Conservation (phyloP, 2,113 vertebrate genomes). For the Myotis lucifugus region DNA sequence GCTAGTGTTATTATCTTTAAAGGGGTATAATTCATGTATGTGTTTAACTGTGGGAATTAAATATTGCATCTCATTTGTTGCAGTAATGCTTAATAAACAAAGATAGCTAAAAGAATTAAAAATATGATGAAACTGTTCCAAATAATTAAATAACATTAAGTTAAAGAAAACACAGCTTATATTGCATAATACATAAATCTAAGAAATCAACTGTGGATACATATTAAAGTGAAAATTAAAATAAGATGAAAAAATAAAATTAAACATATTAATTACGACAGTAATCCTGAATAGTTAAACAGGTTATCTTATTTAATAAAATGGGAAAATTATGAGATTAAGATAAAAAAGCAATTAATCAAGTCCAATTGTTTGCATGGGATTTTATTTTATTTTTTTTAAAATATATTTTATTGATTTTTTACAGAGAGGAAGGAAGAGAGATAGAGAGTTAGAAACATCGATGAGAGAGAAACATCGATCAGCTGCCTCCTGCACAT, state of each 20-base stretch:
- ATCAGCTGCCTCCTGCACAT: too few relatives aligned
- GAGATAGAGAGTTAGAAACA: too few relatives aligned
- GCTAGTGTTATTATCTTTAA: background rate
- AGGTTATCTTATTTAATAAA: background rate
- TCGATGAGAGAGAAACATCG: too few relatives aligned
- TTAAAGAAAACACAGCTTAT: background rate
- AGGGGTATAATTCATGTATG: background rate
- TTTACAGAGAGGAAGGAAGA: too few relatives aligned
- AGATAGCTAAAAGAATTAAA: background rate
- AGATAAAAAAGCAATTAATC: background rate
- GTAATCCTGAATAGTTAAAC: background rate
- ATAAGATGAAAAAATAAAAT: background rate
- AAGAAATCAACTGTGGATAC: background rate
- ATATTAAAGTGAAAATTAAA: background rate
- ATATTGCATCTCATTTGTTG: background rate
- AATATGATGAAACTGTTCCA: background rate
- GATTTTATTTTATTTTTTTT: background rate
- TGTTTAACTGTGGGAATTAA: background rate
- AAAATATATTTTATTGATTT: too few relatives aligned
- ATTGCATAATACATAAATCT: background rate
- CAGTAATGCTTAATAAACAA: slow-evolving; percentile 33
- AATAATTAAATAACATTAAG: background rate
- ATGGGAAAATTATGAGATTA: background rate
- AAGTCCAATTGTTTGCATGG: background rate
- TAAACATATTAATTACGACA: background rate